Base-by-base conservation (phyloP, 2,113 vertebrate genomes). In the Xiphophorus maculatus region DNA sequence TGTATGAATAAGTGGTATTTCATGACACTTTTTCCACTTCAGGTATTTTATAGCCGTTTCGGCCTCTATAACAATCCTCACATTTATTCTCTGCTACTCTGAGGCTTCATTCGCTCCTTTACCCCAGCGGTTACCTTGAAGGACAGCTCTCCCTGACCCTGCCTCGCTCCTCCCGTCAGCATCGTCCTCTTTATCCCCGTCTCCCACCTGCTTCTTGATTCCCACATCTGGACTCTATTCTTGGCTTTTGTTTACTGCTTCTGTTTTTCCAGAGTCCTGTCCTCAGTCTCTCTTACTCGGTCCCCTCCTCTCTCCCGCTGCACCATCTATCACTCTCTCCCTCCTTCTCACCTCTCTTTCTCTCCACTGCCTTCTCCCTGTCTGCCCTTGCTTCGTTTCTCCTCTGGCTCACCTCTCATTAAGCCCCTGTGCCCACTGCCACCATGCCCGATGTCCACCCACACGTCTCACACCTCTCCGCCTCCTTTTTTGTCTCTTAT, bases 341-440 rank as follows among this genome's bases (percentile, higher is more conserved):
- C 86, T 89, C 88, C 87, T 92, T 86, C 86, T 87, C 90, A 87
- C 91, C 88, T 91, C 83, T 86, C 87, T 69, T 87, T 84, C 84
- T 84, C 82, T 80, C 63, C 33, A 76, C 64, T 86, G 73, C 86
- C 81, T 82, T 87, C 79, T 73, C 81, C 84, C 84, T 51, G 80
- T 89, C 88, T 91, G 90, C 83, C 91, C 91, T 93, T 91, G 89
- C 80, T 87, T 74, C 25, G 66, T 87, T 87, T 92, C 92, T 93
- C 91, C 92, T 93, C 91, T 93, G 92, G 92, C 91, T 93, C 91
- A 93, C 92, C 91, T 93, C 91, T 93, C 90, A 90, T 93, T 93
- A 92, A 93, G 91, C 89, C 90, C 89, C 87, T 73, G 89, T 89
- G 89, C 90, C 89, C 78, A 84, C 63, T 81, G 86, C 89, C 89